Percentiles rank a stretch among this genome's conserved stretches.
These are phyloP conservation scores for Rhinolophus sinicus DNA, from an alignment of 2,113 vertebrate species.

Conservation along the genomic window DNA sequence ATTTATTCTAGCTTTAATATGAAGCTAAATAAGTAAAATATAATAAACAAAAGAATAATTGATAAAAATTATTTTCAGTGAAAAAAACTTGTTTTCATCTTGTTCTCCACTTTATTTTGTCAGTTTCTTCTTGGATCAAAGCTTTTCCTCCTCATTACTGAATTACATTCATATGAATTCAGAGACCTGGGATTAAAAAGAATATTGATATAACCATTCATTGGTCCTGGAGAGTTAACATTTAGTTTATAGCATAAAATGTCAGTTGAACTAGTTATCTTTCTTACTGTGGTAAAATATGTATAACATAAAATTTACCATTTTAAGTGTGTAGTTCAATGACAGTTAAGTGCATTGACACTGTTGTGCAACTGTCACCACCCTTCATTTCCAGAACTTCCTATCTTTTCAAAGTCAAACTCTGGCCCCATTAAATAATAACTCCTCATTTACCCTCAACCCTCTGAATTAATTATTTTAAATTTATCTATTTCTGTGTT, in stretches of 20 bases:
- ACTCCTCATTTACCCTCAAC: neutral
- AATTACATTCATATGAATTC: constrained; percentile 13
- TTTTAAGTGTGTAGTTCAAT: neutral
- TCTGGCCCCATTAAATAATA: neutral
- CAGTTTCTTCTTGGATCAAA: neutral
- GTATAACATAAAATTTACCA: neutral
- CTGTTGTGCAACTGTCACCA: neutral
- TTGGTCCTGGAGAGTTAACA: neutral
- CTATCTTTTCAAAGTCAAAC: constrained; percentile 5
- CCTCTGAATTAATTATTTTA: neutral
- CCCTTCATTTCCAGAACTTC: neutral
- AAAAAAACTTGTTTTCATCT: neutral
- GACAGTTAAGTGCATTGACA: neutral
- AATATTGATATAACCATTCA: neutral
- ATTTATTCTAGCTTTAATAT: neutral
- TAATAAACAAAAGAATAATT: constrained; percentile 2
- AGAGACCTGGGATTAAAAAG: constrained; percentile 6
- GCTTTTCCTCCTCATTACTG: neutral
- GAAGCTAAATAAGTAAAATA: neutral
- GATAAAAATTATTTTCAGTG: neutral
- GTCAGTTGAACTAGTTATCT: neutral
- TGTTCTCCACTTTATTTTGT: neutral
- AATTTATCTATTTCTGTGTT: constrained; percentile 5
- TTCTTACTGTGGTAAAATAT: neutral
- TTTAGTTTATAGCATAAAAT: neutral